These are phyloP conservation scores for Gobio occitaniae DNA, from an alignment of 2,797 vertebrate species.

Conservation along the genomic window DNA sequence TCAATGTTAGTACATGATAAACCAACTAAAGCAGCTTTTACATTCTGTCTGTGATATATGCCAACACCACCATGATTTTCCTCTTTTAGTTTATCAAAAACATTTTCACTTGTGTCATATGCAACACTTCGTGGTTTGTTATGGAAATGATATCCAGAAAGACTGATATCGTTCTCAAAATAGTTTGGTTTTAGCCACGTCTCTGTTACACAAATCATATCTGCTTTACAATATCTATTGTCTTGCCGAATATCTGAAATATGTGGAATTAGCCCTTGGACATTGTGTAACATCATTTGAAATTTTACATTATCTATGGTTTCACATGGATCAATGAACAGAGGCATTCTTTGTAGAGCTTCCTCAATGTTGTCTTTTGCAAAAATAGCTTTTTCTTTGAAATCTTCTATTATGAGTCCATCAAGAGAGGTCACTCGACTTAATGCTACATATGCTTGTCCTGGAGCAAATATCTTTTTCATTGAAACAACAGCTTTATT, in stretches of 20 bases:
- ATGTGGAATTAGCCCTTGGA: slow-evolving; percentile 20
- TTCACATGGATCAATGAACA: neutral
- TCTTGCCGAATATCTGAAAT: slow-evolving; percentile 2
- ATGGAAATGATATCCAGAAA: too few species aligned
- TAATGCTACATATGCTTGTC: slow-evolving; percentile 27
- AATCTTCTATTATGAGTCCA: slow-evolving; percentile 34
- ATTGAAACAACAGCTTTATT: slow-evolving; percentile 36
- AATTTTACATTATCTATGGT: neutral
- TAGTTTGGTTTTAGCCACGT: too few species aligned
- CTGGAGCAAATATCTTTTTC: slow-evolving; percentile 41
- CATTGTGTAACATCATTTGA: slow-evolving; percentile 27
- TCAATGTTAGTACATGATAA: slow-evolving; percentile 1
- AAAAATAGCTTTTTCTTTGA: neutral
- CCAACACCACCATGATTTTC: slow-evolving; percentile 32
- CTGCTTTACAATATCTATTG: slow-evolving; percentile 6
- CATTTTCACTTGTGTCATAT: slow-evolving; percentile 12
- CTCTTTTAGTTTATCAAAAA: slow-evolving; percentile 21
- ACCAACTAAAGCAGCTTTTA: neutral
- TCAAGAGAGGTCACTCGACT: slow-evolving; percentile 19
- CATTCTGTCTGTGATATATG: neutral
- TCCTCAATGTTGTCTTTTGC: slow-evolving; percentile 13
- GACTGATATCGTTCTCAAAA: too few species aligned
- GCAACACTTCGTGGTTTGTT: neutral
- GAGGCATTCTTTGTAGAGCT: slow-evolving; percentile 8
- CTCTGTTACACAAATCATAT: slow-evolving; percentile 37